Evolutionary conservation across 2,797 vertebrate species (phyloP).

Genomic region (Anolis apletophallus): DNA sequence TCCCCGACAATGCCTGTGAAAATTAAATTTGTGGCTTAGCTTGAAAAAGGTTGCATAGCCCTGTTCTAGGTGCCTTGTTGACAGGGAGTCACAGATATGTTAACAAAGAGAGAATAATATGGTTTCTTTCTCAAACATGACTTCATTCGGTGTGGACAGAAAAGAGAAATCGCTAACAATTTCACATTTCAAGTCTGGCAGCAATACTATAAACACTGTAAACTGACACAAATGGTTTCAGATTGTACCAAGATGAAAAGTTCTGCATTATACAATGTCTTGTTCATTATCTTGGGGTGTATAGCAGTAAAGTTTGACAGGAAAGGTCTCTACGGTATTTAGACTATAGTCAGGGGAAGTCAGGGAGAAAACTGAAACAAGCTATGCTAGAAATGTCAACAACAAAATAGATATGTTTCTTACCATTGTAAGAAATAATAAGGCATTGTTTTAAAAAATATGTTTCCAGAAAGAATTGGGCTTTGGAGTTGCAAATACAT

Average conservation of each 20-base stretch:
- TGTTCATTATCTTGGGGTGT: slow-evolving; percentile 66
- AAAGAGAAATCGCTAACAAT: slow-evolving; percentile 57
- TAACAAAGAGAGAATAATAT: neutral
- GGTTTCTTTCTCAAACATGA: neutral
- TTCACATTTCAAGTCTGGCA: slow-evolving; percentile 54
- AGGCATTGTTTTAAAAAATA: neutral
- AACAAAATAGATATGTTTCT: slow-evolving; percentile 29
- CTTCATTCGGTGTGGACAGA: slow-evolving; percentile 38
- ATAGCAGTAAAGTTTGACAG: slow-evolving; percentile 28
- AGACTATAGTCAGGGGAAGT: slow-evolving; percentile 30
- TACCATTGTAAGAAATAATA: neutral
- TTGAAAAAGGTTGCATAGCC: neutral
- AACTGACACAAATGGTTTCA: slow-evolving; percentile 68
- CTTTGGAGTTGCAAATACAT: neutral
- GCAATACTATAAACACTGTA: slow-evolving; percentile 47
- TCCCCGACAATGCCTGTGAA: no score
- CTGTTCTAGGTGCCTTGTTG: neutral
- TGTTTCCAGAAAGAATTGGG: neutral
- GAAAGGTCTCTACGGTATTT: slow-evolving; percentile 36
- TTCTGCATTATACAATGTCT: slow-evolving; percentile 64
- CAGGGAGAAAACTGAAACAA: slow-evolving; percentile 18
- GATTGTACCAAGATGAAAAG: slow-evolving; percentile 67
- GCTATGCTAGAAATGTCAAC: slow-evolving; percentile 19
- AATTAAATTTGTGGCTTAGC: no score
- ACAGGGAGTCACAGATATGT: neutral